Evolutionary conservation across 1,140 invertebrate genomes (phyloP), one percentile per base, ranked within the genome.

Genomic region (Caerostris extrusa): DNA sequence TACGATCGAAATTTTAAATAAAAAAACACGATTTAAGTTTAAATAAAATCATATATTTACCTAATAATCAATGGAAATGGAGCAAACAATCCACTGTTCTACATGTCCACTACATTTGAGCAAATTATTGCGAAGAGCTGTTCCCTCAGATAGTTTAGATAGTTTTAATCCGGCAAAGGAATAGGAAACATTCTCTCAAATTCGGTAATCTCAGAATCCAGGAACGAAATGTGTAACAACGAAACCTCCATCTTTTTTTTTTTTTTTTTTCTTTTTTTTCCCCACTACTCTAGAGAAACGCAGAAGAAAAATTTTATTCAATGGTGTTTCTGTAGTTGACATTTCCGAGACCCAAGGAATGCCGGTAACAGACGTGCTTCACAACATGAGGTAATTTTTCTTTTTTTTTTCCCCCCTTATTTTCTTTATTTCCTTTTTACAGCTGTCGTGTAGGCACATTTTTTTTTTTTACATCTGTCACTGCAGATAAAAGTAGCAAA

Each of bases 361-460:
- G 71, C 50, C 71, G 71, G 71, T 77, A 50, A 77, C 71, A 53
- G 8, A 50, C 71, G 50, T 77, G 34, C 71, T 77, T 77, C 71
- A 1, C 71, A 53, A 50, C 71, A 77, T 19, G 69, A 77, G 34
- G n/a, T n/a, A 7, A 3, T 50, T 50, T 69, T 69, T n/a, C 7
- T 69, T 69, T 7, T 69, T 69, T 19, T 61, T 14, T 5, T 17
- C n/a, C 5, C 10, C 12, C 12, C 12, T 64, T 14, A 17, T 12
- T 64, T 64, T 67, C n/a, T 67, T 67, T 67, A 67, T 67, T 67
- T 14, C 34, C 61, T 67, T 67, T 67, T 67, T 2, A 14, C 61
- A n/a, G 6, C 61, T 67, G 17, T 34, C 34, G 34, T 34, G 34
- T n/a, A 67, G n/a, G 14, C 61, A 7, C 6, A 5, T 4, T 5